Evolutionary conservation across 2,113 vertebrate genomes (phyloP), one percentile per base, ranked within the genome.

Genomic region (Vicugna pacos): DNA sequence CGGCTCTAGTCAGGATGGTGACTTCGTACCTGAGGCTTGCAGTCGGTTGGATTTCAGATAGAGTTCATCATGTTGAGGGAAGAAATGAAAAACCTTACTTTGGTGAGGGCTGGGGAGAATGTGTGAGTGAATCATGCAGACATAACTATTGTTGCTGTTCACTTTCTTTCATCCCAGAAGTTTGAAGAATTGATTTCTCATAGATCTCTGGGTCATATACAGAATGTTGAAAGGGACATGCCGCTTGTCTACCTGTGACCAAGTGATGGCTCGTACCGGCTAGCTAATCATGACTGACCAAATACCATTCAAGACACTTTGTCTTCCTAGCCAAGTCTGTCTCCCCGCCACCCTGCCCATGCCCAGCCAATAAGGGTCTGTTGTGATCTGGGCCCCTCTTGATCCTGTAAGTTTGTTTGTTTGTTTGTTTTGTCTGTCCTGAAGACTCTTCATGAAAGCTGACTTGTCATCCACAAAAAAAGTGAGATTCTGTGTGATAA

Each of bases 141-240:
- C 20, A 22, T n/a, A 52, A n/a, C 19, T 73, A 50, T 42, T 75
- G 17, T 60, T 85, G 26, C 35, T 86, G 22, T 62, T 95, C 54
- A 72, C 77, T 83, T 62, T 81, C 67, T 95, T 88, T 91, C 52
- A 62, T 77, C n/a, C 77, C 83, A 80, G 95, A 95, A 85, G 14
- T 54, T 80, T 82, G 52, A 96, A 52, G 81, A 72, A 30, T 17
- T 89, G 22, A 7, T 79, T 91, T 89, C 46, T 79, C 50, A 35
- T 69, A 77, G 38, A 50, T 54, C 19, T 56, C 12, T 93, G 50
- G 62, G 54, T 89, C 69, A 79, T 82, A 69, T 24, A 46, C 15
- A 87, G 32, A 93, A 85, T 91, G 52, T 67, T 42, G 38, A 93
- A 96, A 93, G n/a, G 3, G 28, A 24, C 22, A 65, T 79, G 54